phyloP scores from a whole-genome alignment of 2,888 invertebrate species.

The Mesopsocus fuscifrons region DNA sequence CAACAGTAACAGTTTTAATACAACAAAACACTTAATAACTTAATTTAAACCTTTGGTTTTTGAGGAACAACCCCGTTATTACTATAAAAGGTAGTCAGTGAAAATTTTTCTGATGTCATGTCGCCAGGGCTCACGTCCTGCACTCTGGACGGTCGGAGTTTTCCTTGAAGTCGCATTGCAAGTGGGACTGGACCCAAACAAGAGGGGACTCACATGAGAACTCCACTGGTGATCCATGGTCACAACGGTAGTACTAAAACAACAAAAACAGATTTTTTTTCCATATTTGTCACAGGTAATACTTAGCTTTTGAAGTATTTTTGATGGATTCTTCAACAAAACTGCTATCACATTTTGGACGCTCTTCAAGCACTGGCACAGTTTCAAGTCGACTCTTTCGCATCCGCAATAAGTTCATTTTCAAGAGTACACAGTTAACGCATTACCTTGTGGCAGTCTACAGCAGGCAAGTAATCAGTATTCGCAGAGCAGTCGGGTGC shows the following conservation, averaged over 20 bases:
- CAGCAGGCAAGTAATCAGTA: slow-evolving; percentile 4
- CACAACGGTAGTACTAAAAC: slow-evolving; percentile 4
- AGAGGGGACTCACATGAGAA: background rate
- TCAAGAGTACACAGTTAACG: background rate
- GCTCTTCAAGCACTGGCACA: background rate
- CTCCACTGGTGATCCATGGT: background rate
- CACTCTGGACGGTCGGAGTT: slow-evolving; percentile 3
- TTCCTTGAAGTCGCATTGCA: background rate
- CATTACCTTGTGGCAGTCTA: slow-evolving; percentile 8
- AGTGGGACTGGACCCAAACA: slow-evolving; percentile 4
- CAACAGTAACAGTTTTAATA: too few relatives aligned
- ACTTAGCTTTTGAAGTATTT: too few relatives aligned
- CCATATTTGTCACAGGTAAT: background rate
- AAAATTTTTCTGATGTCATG: too few relatives aligned
- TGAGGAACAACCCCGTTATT: too few relatives aligned
- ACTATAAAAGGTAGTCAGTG: too few relatives aligned
- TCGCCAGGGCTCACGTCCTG: too few relatives aligned
- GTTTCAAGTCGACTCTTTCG: too few relatives aligned
- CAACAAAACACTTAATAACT: too few relatives aligned
- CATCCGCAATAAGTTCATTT: too few relatives aligned
- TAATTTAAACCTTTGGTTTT: too few relatives aligned
- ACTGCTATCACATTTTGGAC: too few relatives aligned
- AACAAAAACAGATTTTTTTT: background rate
- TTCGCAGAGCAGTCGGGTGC: background rate
- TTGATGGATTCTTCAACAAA: too few relatives aligned